Evolutionary conservation across 92 coral and sea anemone species (phyloP).

Genomic region (Porites cylindrica): DNA sequence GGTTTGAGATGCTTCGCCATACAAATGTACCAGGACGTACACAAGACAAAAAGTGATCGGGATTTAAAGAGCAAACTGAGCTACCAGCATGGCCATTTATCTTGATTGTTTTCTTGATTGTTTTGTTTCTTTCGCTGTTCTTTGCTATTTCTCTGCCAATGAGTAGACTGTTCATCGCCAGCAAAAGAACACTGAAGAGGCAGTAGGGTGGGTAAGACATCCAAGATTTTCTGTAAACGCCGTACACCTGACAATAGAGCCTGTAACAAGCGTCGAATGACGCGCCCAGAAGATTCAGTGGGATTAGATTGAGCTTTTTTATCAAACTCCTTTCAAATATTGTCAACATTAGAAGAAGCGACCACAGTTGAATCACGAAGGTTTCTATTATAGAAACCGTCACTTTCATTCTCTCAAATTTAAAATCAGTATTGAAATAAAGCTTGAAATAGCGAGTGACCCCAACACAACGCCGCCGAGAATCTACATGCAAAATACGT

Average conservation of each 20-base stretch:
- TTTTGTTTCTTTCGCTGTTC: too few species aligned
- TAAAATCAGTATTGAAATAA: conserved; percentile 54
- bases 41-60: conserved; percentile 16
- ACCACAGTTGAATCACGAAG: conserved; percentile 58
- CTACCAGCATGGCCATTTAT: conserved; percentile 24
- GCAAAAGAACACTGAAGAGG: conserved; percentile 28
- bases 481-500: background rate
- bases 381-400: conserved; percentile 39
- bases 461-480: background rate
- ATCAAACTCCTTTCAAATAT: too few species aligned
- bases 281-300: conserved; percentile 57
- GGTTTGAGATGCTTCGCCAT: background rate
- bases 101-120: background rate
- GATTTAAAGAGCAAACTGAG: conserved; percentile 42
- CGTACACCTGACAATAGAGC: conserved; percentile 56
- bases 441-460: conserved; percentile 29
- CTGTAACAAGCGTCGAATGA: conserved; percentile 58
- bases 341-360: conserved; percentile 28
- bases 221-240: conserved; percentile 57
- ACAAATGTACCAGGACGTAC: background rate
- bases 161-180: conserved; percentile 40
- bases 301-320: conserved; percentile 23
- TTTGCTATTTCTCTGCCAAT: background rate
- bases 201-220: conserved; percentile 49
- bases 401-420: conserved; percentile 61